A percentile compares a stretch with the other conserved stretches of the same genome.
Evolutionary conservation across 2,888 invertebrate species (phyloP).

Genomic region (Cerastis leucographa): DNA sequence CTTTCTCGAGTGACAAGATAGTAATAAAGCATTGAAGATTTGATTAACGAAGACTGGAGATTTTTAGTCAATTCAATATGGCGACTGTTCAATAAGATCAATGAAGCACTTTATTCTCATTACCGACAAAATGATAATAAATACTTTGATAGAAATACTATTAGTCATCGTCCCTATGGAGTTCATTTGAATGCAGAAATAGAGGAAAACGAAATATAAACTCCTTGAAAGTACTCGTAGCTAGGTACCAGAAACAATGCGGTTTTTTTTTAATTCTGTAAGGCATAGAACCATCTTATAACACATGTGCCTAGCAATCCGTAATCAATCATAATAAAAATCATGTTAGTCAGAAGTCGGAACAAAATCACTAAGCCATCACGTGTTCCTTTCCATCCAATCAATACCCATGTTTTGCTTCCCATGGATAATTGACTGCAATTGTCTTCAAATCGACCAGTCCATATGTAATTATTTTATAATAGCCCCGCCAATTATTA

Average conservation of each 20-base stretch:
- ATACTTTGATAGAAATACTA: background rate
- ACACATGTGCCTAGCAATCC: background rate
- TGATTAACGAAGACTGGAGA: background rate
- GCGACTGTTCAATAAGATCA: background rate
- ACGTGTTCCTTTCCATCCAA: constrained; percentile 27
- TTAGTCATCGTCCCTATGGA: background rate
- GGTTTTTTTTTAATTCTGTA: background rate
- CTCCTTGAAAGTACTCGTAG: background rate
- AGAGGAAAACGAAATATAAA: background rate
- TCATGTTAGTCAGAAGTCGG: background rate
- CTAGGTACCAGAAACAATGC: background rate
- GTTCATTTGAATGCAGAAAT: background rate
- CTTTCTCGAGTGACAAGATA: constrained; percentile 31
- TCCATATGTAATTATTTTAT: constrained; percentile 67
- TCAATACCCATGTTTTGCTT: constrained; percentile 52
- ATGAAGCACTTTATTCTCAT: constrained; percentile 1
- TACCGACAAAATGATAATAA: background rate
- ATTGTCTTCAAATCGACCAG: constrained; percentile 68
- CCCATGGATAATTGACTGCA: constrained; percentile 68
- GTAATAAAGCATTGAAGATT: constrained; percentile 11
- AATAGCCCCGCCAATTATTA: constrained; percentile 65
- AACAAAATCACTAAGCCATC: background rate
- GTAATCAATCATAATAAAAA: constrained; percentile 6
- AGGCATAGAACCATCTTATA: background rate
- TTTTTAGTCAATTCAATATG: constrained; percentile 10